Percentiles rank a stretch among this genome's conserved stretches.
phyloP scores from a whole-genome alignment of 1,140 invertebrate species.

The Mercenaria mercenaria region DNA sequence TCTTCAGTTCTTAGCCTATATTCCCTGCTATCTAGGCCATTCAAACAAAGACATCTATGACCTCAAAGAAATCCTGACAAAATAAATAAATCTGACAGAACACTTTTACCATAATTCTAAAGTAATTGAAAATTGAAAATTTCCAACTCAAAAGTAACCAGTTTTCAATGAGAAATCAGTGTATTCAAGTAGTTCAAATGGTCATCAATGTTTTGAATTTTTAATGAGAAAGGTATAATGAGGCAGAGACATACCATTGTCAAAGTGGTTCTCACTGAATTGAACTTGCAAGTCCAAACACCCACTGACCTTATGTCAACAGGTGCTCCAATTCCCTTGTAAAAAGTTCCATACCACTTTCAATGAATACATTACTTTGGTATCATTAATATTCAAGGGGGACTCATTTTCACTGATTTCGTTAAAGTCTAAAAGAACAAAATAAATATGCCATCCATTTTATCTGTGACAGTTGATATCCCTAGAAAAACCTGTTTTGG shows the following conservation, averaged over 20 bases:
- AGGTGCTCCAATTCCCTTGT: background rate
- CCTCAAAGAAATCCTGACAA: background rate
- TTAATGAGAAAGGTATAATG: constrained; percentile 13
- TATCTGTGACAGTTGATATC: too few relatives aligned
- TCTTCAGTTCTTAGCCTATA: background rate
- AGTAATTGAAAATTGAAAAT: background rate
- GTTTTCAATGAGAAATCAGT: background rate
- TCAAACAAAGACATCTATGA: background rate
- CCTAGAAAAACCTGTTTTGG: too few relatives aligned
- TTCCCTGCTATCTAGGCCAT: background rate
- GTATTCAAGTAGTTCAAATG: background rate
- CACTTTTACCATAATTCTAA: too few relatives aligned
- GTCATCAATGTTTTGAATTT: background rate
- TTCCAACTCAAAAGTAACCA: too few relatives aligned
- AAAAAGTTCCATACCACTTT: too few relatives aligned
- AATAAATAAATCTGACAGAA: background rate
- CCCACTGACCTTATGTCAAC: background rate
- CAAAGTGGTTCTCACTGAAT: background rate
- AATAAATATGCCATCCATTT: too few relatives aligned
- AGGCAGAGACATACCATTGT: background rate
- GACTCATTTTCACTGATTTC: too few relatives aligned
- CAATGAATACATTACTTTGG: too few relatives aligned
- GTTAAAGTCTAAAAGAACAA: too few relatives aligned
- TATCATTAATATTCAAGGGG: too few relatives aligned
- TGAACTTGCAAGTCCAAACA: background rate